Base-by-base conservation (phyloP, 1,140 invertebrate genomes). In the Platyscapa corneri region DNA sequence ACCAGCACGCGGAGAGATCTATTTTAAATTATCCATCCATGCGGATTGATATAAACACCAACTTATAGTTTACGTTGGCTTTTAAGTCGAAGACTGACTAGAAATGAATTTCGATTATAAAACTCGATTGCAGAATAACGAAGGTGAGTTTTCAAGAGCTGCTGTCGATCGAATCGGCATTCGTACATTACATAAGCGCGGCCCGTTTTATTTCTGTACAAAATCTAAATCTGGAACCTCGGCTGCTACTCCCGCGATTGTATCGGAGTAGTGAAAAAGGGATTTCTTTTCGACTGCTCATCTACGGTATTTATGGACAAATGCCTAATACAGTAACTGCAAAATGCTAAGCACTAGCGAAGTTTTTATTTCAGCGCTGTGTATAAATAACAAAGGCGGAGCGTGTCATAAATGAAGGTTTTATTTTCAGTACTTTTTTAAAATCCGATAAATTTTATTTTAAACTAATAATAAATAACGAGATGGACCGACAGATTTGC, bases 131-230 rank as follows among this genome's bases (percentile, higher is more conserved):
- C 60, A 64, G n/a, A 64, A 64, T 64, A 64, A 64, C 60, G 32
- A 34, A 30, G 32, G 18, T 76, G 27, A 6, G 1, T n/a, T 46
- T 32, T 75, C 74, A 49, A 49, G 42, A 46, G 74, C 34, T 6
- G 30, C 46, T 49, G 49, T 56, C 49, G 46, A 78, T 78, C 49
- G 76, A 56, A 76, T 20, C 27, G 27, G 20, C 14, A 46, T 46
- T 39, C 16, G 72, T 46, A 32, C 37, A 53, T 78, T 78, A 49
- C 76, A 56, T 78, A 78, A 78, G 76, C 46, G 16, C 0, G 76
- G 76, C 49, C 30, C 20, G 32, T 49, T 78, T 78, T 60, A 78
- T 60, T 78, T 78, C 76, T 42, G 46, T 75, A 49, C 76, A 30
- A 30, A 49, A 20, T 78, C 49, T 78, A 78, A 78, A 78, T 78